Evolutionary conservation across 2,113 vertebrate species (phyloP), one percentile per base, ranked within the genome.

Genomic region (Ibidorhyncha struthersii): DNA sequence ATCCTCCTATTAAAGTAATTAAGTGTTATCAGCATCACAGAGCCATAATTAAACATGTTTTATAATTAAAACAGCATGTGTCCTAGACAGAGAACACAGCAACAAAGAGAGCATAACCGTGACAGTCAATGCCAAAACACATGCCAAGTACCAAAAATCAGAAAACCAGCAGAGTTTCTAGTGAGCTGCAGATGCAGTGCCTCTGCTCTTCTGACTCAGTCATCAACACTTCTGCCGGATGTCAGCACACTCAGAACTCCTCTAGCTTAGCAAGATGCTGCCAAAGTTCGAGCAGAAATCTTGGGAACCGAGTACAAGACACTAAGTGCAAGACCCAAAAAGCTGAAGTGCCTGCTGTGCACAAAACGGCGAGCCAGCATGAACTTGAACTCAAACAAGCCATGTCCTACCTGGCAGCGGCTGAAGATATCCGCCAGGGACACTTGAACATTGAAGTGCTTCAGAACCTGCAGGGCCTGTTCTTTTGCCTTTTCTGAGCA

Each of bases 401-500:
- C 70, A 3, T 7, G 62, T 81, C 97, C 81, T 96, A 99, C 99
- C 99, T 99, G 99, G 97, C 99, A 99, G 94, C 98, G 98, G 96
- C 99, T 99, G 98, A 99, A 99, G 90, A 99, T 96, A 74, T 99
- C 99, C 0, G 94, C 43, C 8, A 90, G 83, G 34, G 98, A 98
- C 52, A 98, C 98, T 18, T 73, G 96, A 70, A 99, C 89, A 2
- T 98, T 98, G 98, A 99, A 99, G 96, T 99, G 99, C 76, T 91
- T 97, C 83, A 99, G 98, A 81, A 99, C 98, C 16, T 94, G 96
- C 41, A 99, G 71, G 1, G 98, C 99, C 93, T 99, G 99, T 14
- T 99, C 98, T 62, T 85, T 97, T 4, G 99, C 99, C 95, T 98
- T 99, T 82, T 99, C 98, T 2, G 98, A 99, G 93, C 99, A 98